Evolutionary conservation across 2,888 invertebrate species (phyloP), one percentile per base, ranked within the genome.

Genomic region (Endotricha flammealis): DNA sequence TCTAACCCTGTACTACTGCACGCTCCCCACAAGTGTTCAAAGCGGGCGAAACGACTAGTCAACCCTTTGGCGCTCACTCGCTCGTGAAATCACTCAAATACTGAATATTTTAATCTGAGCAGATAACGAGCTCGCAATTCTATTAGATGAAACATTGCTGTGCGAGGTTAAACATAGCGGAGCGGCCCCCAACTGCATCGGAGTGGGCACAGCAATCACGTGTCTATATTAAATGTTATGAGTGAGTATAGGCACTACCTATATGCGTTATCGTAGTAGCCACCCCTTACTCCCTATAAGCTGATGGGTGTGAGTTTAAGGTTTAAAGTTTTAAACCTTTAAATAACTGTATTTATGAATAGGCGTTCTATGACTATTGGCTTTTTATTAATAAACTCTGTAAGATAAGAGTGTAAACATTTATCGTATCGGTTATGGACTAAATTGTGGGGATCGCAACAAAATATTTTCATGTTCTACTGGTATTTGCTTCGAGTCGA

Each of bases 51-150:
- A 67, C 82, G 82, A 81, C 81, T 81, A 82, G 81, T 78, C 82
- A 86, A 83, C 86, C 86, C 86, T 86, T 86, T 86, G 83, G 76
- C 83, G 82, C 72, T 69, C 86, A 82, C 76, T 86, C 86, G 74
- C 72, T 85, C 86, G 86, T 86, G 81, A 86, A 86, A 86, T 86
- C 86, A 86, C 85, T 86, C 86, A 85, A 86, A 86, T 86, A 85
- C 85, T 86, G 85, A 86, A 86, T 86, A 86, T 86, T 86, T 86
- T 86, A 86, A 86, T 86, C 86, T 85, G 83, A 77, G 74, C 85
- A 85, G 83, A 86, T 86, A 86, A 86, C 86, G 82, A 86, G 86
- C 78, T 83, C 76, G 77, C 82, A 82, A 85, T 86, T 83, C 82
- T 86, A 83, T 86, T 86, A 83, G 82, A 85, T 78, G 83, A 73